Conservation (phyloP, 1,140 invertebrate species). For the Hirudo medicinalis region DNA sequence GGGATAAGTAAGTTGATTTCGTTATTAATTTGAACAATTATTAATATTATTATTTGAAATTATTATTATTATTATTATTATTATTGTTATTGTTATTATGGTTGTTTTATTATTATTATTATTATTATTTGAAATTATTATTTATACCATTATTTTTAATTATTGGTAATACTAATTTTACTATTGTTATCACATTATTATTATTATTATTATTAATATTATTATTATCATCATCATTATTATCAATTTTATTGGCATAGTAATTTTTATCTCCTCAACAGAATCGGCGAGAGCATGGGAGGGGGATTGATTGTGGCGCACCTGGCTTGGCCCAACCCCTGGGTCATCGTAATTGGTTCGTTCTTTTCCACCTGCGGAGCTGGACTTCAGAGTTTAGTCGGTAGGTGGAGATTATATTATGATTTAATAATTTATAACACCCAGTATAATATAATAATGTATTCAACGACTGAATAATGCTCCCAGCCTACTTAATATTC, state of each 20-base stretch:
- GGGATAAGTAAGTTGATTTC: constrained; percentile 69
- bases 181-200: neutral
- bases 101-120: neutral
- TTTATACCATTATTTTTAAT: constrained; percentile 24
- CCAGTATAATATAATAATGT: too few species aligned
- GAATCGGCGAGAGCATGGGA: constrained; percentile 87
- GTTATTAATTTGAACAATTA: neutral
- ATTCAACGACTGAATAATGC: neutral
- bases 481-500: neutral
- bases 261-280: constrained; percentile 31
- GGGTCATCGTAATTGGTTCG: constrained; percentile 89
- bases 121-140: neutral
- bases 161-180: constrained; percentile 32
- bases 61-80: constrained; percentile 33
- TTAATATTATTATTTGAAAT: constrained; percentile 26
- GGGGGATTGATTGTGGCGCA: constrained; percentile 87
- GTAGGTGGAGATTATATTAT: constrained; percentile 41
- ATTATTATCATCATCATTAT: neutral
- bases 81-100: neutral
- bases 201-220: neutral
- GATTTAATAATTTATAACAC: neutral
- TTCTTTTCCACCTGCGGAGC: constrained; percentile 93
- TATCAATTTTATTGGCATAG: neutral
- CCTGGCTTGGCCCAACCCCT: constrained; percentile 74
- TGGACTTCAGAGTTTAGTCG: constrained; percentile 91